phyloP scores from a whole-genome alignment of 35 echinoderm and acorn worm species.

The Eucidaris tribuloides region DNA sequence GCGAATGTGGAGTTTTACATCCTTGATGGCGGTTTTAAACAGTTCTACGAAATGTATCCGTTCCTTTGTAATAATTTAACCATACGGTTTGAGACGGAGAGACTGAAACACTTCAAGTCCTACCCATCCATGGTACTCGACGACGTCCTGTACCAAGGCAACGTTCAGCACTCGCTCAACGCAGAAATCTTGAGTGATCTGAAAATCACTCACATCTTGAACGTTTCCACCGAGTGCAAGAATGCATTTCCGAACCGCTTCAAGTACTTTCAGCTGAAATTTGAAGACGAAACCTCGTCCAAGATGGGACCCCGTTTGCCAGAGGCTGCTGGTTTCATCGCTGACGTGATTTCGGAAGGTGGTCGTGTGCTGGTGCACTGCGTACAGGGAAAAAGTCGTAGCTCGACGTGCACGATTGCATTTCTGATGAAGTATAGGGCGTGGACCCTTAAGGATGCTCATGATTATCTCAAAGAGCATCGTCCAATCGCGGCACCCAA shows the following conservation, averaged over 20 bases:
- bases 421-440: slow-evolving; percentile 87
- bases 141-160: slow-evolving; percentile 82
- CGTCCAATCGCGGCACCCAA: slow-evolving; percentile 71
- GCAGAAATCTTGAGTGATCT: slow-evolving; percentile 52
- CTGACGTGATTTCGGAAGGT: slow-evolving; percentile 41
- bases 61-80: slow-evolving; percentile 64
- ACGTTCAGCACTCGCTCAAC: slow-evolving; percentile 49
- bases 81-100: slow-evolving; percentile 53
- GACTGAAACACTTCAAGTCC: slow-evolving; percentile 39
- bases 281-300: slow-evolving; percentile 58
- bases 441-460: slow-evolving; percentile 71
- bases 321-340: slow-evolving; percentile 76
- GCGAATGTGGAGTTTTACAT: slow-evolving; percentile 48
- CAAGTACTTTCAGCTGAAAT: slow-evolving; percentile 75
- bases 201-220: slow-evolving; percentile 78
- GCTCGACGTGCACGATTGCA: slow-evolving; percentile 77
- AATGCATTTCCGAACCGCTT: slow-evolving; percentile 54
- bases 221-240: slow-evolving; percentile 54
- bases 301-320: slow-evolving; percentile 50
- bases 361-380: slow-evolving; percentile 89
- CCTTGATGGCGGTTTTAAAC: slow-evolving; percentile 56
- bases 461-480: slow-evolving; percentile 61
- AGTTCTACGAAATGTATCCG: slow-evolving; percentile 47
- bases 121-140: slow-evolving; percentile 87
- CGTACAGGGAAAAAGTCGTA: slow-evolving; percentile 80